Percentiles rank a stretch among this genome's conserved stretches.
phyloP scores from a whole-genome alignment of 1,140 invertebrate species.

The Theocolax elegans region DNA sequence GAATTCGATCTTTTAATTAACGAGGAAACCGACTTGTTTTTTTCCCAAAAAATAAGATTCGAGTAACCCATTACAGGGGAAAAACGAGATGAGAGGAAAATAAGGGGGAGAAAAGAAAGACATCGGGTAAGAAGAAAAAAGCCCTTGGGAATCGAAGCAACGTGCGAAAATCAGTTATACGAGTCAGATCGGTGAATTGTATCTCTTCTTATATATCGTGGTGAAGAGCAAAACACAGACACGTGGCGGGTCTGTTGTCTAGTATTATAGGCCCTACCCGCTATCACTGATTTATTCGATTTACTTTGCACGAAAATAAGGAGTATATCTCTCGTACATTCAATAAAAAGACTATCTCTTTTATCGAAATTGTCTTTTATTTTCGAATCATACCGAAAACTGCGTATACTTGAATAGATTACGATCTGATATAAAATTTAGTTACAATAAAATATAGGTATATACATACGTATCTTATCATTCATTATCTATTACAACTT shows the following conservation, averaged over 20 bases:
- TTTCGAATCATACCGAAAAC: no score
- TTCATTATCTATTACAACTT: no score
- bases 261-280: neutral
- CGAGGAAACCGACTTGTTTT: no score
- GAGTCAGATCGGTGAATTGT: neutral
- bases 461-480: no score
- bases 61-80: no score
- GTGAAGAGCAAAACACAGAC: neutral
- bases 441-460: no score
- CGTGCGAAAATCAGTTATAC: neutral
- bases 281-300: conserved; percentile 21
- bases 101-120: no score
- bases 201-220: neutral
- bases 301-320: neutral
- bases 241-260: neutral
- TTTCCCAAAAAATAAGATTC: no score
- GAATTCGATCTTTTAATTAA: no score
- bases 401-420: no score
- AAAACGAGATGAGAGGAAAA: no score
- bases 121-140: neutral
- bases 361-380: conserved; percentile 1
- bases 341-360: conserved; percentile 15
- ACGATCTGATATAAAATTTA: no score
- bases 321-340: neutral
- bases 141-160: neutral